phyloP scores from a whole-genome alignment of 2,888 invertebrate species.

The Ariolimax columbianus region DNA sequence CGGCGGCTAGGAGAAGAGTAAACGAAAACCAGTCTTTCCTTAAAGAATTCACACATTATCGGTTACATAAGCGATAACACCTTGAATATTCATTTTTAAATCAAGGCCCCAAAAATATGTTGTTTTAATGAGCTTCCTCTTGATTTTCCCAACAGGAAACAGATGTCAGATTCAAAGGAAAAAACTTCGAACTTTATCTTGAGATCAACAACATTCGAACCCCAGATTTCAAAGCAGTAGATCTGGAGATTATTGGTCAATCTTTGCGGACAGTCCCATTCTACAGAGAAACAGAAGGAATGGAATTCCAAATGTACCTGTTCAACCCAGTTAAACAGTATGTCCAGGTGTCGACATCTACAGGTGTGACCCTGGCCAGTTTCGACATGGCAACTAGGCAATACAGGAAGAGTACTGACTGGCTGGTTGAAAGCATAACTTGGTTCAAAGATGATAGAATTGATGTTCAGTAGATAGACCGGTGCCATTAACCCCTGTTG shows the following conservation, averaged over 20 bases:
- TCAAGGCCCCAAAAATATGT: no score
- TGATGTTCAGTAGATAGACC: background rate
- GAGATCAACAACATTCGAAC: conserved; percentile 37
- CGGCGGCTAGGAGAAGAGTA: no score
- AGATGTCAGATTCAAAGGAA: conserved; percentile 13
- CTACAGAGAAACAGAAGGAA: conserved; percentile 17
- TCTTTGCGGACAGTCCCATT: conserved; percentile 37
- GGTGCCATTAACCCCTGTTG: no score
- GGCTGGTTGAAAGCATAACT: conserved; percentile 29
- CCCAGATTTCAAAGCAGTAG: background rate
- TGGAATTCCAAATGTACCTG: conserved; percentile 23
- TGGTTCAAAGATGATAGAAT: conserved; percentile 37
- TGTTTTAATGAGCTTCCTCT: no score
- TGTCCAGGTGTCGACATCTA: conserved; percentile 21
- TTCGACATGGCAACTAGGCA: conserved; percentile 27
- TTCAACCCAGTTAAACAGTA: conserved; percentile 26
- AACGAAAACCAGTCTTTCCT: no score
- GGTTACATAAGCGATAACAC: no score
- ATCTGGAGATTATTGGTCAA: conserved; percentile 37
- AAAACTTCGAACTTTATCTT: conserved; percentile 36
- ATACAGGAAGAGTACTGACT: background rate
- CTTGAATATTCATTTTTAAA: no score
- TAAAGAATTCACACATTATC: no score
- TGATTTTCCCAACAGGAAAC: conserved; percentile 19
- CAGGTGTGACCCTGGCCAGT: conserved; percentile 14